Evolutionary conservation across 2,888 invertebrate genomes (phyloP).

Genomic region (Helleia helle): DNA sequence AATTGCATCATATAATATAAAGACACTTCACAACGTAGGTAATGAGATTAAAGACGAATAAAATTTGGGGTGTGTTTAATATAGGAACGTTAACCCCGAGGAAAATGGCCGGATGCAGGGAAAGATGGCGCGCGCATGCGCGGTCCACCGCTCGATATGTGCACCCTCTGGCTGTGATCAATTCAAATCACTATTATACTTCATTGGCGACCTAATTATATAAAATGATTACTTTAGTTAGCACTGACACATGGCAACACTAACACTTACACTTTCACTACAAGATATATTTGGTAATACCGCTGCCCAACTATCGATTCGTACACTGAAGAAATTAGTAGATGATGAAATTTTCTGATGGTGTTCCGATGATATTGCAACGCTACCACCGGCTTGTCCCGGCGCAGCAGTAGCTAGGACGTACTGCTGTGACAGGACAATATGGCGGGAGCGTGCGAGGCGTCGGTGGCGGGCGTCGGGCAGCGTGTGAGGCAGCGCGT

Average conservation of each 20-base stretch:
- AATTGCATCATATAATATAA: background rate
- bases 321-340: background rate
- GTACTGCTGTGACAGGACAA: constrained; percentile 99
- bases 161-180: constrained; percentile 48
- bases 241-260: constrained; percentile 13
- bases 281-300: background rate
- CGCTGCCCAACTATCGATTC: background rate
- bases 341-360: constrained; percentile 5
- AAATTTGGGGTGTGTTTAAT: constrained; percentile 19
- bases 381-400: constrained; percentile 80
- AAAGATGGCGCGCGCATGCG: constrained; percentile 65
- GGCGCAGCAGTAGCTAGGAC: constrained; percentile 90
- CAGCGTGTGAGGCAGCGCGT: constrained; percentile 70
- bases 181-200: constrained; percentile 23
- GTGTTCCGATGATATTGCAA: constrained; percentile 30
- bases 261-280: constrained; percentile 13
- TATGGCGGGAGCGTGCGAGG: constrained; percentile 81
- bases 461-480: constrained; percentile 51
- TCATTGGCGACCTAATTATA: constrained; percentile 16
- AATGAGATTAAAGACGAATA: constrained; percentile 9
- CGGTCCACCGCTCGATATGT: constrained; percentile 59
- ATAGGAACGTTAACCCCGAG: constrained; percentile 37
- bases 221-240: constrained; percentile 13
- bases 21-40: background rate
- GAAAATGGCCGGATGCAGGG: constrained; percentile 64